Evolutionary conservation across 1,140 invertebrate genomes (phyloP).

Genomic region (Drosophila oshimai): DNA sequence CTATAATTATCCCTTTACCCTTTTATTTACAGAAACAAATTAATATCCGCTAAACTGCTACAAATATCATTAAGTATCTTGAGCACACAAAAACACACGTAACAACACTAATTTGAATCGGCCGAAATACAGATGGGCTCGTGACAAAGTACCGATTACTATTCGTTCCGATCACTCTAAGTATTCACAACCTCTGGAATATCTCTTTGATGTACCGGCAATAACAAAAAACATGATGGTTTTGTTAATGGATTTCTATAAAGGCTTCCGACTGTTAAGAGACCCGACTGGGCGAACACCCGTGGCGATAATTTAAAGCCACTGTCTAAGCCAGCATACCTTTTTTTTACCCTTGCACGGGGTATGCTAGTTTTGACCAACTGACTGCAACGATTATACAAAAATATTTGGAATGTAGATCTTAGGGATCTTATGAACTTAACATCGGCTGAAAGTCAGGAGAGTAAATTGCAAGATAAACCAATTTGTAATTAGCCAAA

Average conservation of each 20-base stretch:
- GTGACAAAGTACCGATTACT: constrained; percentile 43
- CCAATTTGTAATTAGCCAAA: neutral
- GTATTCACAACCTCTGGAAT: constrained; percentile 28
- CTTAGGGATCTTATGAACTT: neutral
- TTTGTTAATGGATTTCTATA: constrained; percentile 59
- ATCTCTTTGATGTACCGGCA: constrained; percentile 45
- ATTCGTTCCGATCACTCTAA: constrained; percentile 43
- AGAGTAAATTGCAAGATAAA: neutral
- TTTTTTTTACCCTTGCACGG: constrained; percentile 34
- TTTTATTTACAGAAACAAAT: constrained; percentile 38
- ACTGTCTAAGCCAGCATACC: constrained; percentile 44
- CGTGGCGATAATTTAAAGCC: constrained; percentile 58
- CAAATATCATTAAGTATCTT: constrained; percentile 32
- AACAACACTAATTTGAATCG: constrained; percentile 23
- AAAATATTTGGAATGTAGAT: neutral
- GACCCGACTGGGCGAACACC: constrained; percentile 43
- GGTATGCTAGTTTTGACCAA: constrained; percentile 22
- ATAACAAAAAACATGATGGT: constrained; percentile 51
- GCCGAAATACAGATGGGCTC: constrained; percentile 35
- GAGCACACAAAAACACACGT: constrained; percentile 15
- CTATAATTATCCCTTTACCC: constrained; percentile 16
- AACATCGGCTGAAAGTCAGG: neutral
- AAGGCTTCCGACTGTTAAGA: constrained; percentile 53
- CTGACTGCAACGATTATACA: constrained; percentile 1
- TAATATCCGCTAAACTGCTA: constrained; percentile 39